Evolutionary conservation across 2,113 vertebrate genomes (phyloP), one percentile per base, ranked within the genome.

Genomic region (Catagonus wagneri): DNA sequence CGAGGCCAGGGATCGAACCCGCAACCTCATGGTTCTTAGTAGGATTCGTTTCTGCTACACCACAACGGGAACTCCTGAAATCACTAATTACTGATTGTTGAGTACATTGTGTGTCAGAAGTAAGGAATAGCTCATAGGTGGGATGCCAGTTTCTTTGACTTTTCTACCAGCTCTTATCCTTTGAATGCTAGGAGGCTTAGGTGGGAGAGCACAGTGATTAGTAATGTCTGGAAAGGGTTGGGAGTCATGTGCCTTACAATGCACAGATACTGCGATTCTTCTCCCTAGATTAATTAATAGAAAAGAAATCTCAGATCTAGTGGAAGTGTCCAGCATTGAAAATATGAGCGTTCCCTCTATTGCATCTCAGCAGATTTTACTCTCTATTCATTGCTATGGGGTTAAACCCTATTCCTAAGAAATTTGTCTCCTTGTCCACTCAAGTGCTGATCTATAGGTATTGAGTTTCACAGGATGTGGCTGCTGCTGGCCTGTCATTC

Each of bases 11-110:
- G n/a, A n/a, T n/a, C n/a, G n/a, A n/a, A n/a, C n/a, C n/a, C n/a
- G n/a, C n/a, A n/a, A n/a, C n/a, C n/a, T n/a, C n/a, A n/a, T n/a
- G n/a, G n/a, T n/a, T n/a, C n/a, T n/a, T n/a, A n/a, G n/a, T n/a
- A n/a, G n/a, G n/a, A n/a, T n/a, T n/a, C n/a, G n/a, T n/a, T n/a
- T n/a, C n/a, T n/a, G n/a, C n/a, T n/a, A n/a, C n/a, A n/a, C n/a
- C n/a, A n/a, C n/a, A n/a, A n/a, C n/a, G n/a, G n/a, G n/a, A n/a
- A n/a, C n/a, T n/a, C n/a, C n/a, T n/a, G n/a, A n/a, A n/a, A n/a
- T n/a, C n/a, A 91, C n/a, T 81, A 88, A 69, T 85, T 85, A 78
- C 11, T 79, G 75, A 71, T 63, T 65, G 93, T 94, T 92, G 32
- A 87, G 52, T 92, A 94, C 74, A 34, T 1, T 1, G 80, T 1